phyloP scores from a whole-genome alignment of 2,888 invertebrate genomes.

The Orthosia incerta region DNA sequence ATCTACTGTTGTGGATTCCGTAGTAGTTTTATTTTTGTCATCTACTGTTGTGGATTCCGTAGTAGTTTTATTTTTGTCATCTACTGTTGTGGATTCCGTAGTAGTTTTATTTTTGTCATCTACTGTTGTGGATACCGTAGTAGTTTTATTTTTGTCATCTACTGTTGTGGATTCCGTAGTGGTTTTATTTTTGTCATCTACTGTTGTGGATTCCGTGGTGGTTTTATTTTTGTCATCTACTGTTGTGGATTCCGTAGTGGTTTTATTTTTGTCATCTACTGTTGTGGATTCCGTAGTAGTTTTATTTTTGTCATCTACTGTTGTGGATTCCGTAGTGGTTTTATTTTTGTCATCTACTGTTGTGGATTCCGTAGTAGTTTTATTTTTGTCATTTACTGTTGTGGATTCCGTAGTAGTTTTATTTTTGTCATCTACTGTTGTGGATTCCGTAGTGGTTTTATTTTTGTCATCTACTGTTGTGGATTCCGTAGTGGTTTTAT shows the following conservation, averaged over 20 bases:
- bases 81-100: background rate
- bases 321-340: background rate
- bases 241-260: background rate
- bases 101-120: fast-evolving
- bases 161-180: background rate
- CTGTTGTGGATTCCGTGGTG: background rate
- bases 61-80: background rate
- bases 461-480: too few species aligned
- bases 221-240: fast-evolving
- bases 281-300: background rate
- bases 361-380: background rate
- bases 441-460: too few species aligned
- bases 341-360: too few species aligned
- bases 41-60: background rate
- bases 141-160: background rate
- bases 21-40: background rate
- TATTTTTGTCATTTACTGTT: background rate
- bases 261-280: too few species aligned
- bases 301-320: background rate
- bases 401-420: fast-evolving
- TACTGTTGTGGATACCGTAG: background rate
- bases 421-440: too few species aligned
- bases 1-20: background rate
- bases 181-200: too few species aligned
- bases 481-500: too few species aligned